Conservation (phyloP, 2,888 invertebrate genomes). For the Gerris lacustris region DNA sequence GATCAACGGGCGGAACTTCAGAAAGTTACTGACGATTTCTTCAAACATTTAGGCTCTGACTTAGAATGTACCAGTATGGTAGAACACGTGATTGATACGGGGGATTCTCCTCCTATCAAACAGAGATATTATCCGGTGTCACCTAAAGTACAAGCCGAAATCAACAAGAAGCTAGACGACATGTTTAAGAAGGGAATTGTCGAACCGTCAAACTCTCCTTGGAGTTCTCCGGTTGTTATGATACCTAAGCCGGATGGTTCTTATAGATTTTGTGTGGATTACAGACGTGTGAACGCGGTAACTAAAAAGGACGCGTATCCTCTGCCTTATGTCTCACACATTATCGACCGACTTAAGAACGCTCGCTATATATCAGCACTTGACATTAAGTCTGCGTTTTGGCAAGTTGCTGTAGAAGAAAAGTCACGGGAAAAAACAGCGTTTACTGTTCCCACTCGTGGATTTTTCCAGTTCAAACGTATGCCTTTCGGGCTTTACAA, state of each 20-base stretch:
- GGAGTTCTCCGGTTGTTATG: conserved; percentile 29
- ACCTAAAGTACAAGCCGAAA: neutral
- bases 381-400: conserved; percentile 26
- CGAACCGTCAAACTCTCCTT: conserved; percentile 28
- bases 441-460: neutral
- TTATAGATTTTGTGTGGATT: conserved; percentile 27
- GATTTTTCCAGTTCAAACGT: no score
- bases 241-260: conserved; percentile 19
- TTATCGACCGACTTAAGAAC: conserved; percentile 24
- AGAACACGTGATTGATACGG: neutral
- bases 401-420: conserved; percentile 24
- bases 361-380: conserved; percentile 18
- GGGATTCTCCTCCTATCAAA: neutral
- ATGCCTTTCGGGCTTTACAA: no score
- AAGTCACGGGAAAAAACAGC: conserved; percentile 23
- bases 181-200: conserved; percentile 30
- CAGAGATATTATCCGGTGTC: neutral
- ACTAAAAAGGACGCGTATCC: conserved; percentile 27
- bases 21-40: neutral
- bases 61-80: neutral
- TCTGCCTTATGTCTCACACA: conserved; percentile 22
- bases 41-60: neutral
- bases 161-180: conserved; percentile 13
- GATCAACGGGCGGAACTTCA: neutral
- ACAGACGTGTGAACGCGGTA: conserved; percentile 24